Percentiles rank a stretch among this genome's conserved stretches.
Evolutionary conservation across 2,797 vertebrate genomes (phyloP).

Genomic region (Lemur catta): DNA sequence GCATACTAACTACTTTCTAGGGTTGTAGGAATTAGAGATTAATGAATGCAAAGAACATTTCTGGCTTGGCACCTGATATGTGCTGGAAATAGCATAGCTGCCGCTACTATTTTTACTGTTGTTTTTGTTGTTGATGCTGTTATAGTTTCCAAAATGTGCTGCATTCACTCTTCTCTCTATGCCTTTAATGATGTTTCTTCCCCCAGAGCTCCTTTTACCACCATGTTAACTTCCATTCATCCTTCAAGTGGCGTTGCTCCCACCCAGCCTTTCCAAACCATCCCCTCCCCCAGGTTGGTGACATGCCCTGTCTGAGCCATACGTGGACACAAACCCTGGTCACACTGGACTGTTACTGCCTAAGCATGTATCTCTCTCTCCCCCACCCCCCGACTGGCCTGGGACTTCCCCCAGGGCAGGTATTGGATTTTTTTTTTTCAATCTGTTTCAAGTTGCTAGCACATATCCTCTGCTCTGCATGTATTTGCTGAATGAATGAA

Average conservation of each 20-base stretch:
- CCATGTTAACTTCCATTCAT: background rate
- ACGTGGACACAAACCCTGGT: background rate
- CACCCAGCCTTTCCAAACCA: background rate
- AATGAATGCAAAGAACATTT: background rate
- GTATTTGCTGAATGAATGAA: background rate
- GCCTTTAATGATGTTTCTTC: background rate
- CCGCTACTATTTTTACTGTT: background rate
- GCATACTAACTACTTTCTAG: background rate
- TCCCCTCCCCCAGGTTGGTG: background rate
- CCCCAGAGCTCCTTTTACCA: background rate
- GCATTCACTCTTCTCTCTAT: background rate
- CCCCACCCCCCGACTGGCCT: background rate
- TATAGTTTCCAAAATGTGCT: background rate
- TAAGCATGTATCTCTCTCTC: accelerated
- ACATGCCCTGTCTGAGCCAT: background rate
- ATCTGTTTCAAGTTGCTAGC: background rate
- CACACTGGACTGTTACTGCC: background rate
- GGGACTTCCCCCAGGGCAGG: background rate
- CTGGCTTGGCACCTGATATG: background rate
- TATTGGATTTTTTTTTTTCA: background rate
- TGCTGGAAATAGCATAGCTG: background rate
- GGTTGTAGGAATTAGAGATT: background rate
- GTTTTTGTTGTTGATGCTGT: background rate
- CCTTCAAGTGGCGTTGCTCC: background rate
- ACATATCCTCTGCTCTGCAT: background rate